These are phyloP conservation scores for Gymnocheta viridis DNA, from an alignment of 2,888 invertebrate species.

Conservation along the genomic window DNA sequence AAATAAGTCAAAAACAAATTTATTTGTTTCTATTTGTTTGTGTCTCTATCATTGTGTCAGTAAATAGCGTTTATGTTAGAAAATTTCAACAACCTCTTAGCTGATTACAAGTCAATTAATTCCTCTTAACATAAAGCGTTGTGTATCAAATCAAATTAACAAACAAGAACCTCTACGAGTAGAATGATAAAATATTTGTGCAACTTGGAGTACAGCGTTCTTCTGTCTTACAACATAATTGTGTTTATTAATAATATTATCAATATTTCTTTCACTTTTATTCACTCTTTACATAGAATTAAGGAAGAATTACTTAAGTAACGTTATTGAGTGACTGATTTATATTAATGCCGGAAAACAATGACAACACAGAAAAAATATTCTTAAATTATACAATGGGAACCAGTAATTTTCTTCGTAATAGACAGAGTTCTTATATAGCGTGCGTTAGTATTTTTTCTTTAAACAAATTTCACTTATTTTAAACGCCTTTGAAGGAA, in stretches of 20 bases:
- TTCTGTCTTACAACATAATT: background rate
- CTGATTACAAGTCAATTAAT: background rate
- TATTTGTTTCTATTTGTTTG: background rate
- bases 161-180: background rate
- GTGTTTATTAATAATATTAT: background rate
- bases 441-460: too few relatives aligned
- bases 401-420: too few relatives aligned
- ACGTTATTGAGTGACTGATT: background rate
- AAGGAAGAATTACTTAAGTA: background rate
- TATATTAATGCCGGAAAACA: background rate
- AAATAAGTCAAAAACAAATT: background rate
- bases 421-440: too few relatives aligned
- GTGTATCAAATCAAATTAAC: background rate
- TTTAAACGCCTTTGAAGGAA: too few relatives aligned
- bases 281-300: background rate
- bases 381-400: too few relatives aligned
- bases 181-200: background rate
- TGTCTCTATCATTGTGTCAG: background rate
- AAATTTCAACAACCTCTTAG: background rate
- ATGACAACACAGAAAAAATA: background rate
- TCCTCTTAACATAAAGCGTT: background rate
- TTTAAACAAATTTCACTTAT: too few relatives aligned
- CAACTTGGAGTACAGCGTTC: background rate
- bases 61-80: background rate
- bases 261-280: background rate